These are phyloP conservation scores for Arenaria interpres DNA, from an alignment of 2,113 vertebrate species.

Conservation along the genomic window DNA sequence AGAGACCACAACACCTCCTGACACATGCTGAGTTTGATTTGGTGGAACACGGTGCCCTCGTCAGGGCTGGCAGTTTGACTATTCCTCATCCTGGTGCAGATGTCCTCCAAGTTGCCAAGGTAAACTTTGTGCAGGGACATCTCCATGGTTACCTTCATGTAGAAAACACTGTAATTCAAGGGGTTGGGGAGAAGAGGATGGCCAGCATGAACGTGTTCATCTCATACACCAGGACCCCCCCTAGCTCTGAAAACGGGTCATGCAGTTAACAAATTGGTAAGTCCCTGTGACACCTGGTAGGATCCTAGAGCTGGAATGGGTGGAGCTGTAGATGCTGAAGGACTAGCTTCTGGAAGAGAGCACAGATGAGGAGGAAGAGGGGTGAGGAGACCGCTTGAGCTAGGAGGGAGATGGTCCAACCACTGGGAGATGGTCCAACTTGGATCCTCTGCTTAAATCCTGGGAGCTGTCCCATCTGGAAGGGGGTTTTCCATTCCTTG, in stretches of 20 bases:
- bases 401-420: background rate
- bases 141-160: background rate
- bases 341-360: background rate
- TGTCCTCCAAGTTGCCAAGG: background rate
- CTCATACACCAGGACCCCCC: background rate
- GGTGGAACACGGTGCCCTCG: background rate
- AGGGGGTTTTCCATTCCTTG: background rate
- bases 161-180: background rate
- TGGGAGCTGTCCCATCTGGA: background rate
- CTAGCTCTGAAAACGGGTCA: rapidly evolving
- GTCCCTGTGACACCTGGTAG: rapidly evolving
- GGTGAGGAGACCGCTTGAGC: too few relatives aligned
- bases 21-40: rapidly evolving
- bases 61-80: too few relatives aligned
- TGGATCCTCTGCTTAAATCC: background rate
- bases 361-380: too few relatives aligned
- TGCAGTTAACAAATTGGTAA: rapidly evolving
- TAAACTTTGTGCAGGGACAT: background rate
- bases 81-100: too few relatives aligned
- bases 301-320: background rate
- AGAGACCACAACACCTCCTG: background rate
- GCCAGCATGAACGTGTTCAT: background rate
- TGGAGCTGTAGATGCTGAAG: background rate
- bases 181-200: background rate
- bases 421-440: background rate